These are phyloP conservation scores for Metellina segmentata DNA, from an alignment of 2,888 invertebrate genomes.

Conservation along the genomic window DNA sequence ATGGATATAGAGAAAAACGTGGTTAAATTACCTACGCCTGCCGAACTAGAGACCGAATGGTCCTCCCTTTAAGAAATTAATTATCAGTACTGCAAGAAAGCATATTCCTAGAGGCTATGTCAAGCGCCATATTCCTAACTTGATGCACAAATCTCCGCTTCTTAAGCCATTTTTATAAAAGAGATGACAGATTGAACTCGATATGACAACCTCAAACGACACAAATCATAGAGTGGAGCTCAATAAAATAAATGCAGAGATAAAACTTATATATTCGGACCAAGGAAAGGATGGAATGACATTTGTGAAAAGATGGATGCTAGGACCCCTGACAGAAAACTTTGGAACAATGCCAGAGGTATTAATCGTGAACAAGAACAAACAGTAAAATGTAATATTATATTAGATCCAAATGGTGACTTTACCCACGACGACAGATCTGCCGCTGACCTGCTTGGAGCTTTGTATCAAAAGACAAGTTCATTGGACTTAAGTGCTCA, in stretches of 20 bases:
- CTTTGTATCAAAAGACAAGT: background rate
- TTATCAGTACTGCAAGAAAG: background rate
- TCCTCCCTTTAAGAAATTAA: background rate
- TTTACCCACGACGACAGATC: no score
- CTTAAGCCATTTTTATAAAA: background rate
- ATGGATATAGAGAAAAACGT: background rate
- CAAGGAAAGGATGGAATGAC: background rate
- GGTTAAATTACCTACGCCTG: slow-evolving; percentile 2
- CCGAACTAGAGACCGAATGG: background rate
- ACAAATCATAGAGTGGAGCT: slow-evolving; percentile 1
- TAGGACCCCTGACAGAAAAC: background rate
- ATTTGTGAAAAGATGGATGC: background rate
- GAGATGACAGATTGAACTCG: slow-evolving; percentile 2
- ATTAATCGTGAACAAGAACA: background rate
- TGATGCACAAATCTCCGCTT: background rate
- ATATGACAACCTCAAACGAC: background rate
- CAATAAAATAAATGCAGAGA: slow-evolving; percentile 16
- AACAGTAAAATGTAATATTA: no score
- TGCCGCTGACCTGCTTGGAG: background rate
- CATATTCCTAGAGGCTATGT: slow-evolving; percentile 13
- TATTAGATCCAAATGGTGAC: background rate
- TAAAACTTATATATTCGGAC: background rate
- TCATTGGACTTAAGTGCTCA: background rate
- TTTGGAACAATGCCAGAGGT: background rate
- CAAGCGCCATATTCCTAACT: background rate